Percentiles rank a stretch among this genome's conserved stretches.
Evolutionary conservation across 2,888 invertebrate species (phyloP).

Genomic region (Sinelater perroti): DNA sequence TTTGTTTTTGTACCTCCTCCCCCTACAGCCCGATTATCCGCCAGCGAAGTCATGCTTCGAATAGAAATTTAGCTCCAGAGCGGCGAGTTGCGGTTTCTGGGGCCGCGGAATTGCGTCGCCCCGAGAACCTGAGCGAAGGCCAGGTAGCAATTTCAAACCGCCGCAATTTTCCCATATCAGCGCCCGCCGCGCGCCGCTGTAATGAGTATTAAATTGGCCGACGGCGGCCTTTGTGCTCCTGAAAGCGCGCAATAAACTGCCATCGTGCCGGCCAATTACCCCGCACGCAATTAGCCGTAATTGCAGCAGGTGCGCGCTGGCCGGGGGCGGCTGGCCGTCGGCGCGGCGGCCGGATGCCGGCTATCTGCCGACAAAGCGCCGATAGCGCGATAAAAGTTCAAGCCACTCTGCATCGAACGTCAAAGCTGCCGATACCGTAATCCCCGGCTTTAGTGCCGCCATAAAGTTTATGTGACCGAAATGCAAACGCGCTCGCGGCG

Average conservation of each 20-base stretch:
- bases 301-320: constrained; percentile 13
- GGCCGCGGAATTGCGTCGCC: too few relatives aligned
- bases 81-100: too few relatives aligned
- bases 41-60: too few relatives aligned
- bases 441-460: constrained; percentile 33
- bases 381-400: constrained; percentile 31
- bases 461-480: constrained; percentile 33
- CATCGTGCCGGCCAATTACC: constrained; percentile 15
- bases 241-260: constrained; percentile 11
- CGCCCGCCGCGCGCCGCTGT: constrained; percentile 1
- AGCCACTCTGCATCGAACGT: constrained; percentile 29
- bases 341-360: constrained; percentile 24
- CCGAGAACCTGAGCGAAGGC: too few relatives aligned
- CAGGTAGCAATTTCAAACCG: constrained; percentile 6
- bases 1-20: too few relatives aligned
- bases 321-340: constrained; percentile 29
- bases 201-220: constrained; percentile 10
- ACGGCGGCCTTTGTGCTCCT: constrained; percentile 8
- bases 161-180: constrained; percentile 16
- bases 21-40: too few relatives aligned
- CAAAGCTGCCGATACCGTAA: constrained; percentile 39
- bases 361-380: constrained; percentile 38
- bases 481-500: constrained; percentile 11
- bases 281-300: constrained; percentile 14
- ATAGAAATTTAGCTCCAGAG: too few relatives aligned